phyloP scores from a whole-genome alignment of 2,888 invertebrate species.

The Archips xylosteana region DNA sequence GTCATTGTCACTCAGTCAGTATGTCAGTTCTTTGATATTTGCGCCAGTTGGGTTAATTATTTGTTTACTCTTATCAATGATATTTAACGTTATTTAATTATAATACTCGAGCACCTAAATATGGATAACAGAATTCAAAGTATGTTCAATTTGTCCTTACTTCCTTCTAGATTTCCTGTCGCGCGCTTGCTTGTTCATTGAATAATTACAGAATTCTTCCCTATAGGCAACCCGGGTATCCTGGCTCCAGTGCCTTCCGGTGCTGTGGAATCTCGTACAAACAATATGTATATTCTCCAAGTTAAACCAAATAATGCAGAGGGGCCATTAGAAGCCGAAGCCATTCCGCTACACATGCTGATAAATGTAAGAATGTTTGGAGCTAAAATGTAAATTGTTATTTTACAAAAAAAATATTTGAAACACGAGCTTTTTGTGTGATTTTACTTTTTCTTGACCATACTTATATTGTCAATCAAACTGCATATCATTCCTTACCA shows the following conservation, averaged over 20 bases:
- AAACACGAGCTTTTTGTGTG: no score
- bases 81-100: neutral
- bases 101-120: neutral
- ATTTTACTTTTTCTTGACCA: no score
- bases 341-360: conserved; percentile 32
- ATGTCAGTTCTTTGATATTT: neutral
- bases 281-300: conserved; percentile 28
- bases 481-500: no score
- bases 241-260: neutral
- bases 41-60: neutral
- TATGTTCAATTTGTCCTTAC: neutral
- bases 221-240: conserved; percentile 11
- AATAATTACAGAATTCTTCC: neutral
- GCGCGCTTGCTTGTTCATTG: neutral
- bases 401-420: no score
- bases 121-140: conserved; percentile 14
- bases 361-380: conserved; percentile 24
- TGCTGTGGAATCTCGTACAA: conserved; percentile 13
- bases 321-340: conserved; percentile 23
- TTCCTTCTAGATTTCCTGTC: neutral
- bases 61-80: neutral
- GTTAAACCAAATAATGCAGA: conserved; percentile 24
- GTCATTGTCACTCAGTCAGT: neutral
- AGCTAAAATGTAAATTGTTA: no score
- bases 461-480: no score